phyloP scores from a whole-genome alignment of 2,888 invertebrate genomes.

The Bombylius major region DNA sequence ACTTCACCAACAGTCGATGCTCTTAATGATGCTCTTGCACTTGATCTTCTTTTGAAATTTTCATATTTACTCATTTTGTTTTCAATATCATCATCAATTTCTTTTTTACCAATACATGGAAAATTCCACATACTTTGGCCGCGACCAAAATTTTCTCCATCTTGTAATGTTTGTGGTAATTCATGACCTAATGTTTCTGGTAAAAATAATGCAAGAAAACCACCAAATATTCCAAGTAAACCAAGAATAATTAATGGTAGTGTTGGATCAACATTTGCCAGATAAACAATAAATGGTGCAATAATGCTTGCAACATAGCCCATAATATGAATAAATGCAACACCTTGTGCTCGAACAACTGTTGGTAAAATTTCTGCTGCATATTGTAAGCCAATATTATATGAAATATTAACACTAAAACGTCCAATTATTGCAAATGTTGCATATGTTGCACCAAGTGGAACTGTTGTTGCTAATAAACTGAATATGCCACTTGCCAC shows the following conservation, averaged over 20 bases:
- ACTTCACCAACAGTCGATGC: constrained; percentile 50
- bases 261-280: constrained; percentile 56
- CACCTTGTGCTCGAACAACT: constrained; percentile 75
- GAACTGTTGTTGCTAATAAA: constrained; percentile 60
- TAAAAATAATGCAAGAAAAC: constrained; percentile 60
- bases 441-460: constrained; percentile 59
- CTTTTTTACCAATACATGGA: constrained; percentile 59
- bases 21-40: constrained; percentile 41
- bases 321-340: constrained; percentile 77
- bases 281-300: constrained; percentile 73
- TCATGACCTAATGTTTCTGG: constrained; percentile 80
- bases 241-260: constrained; percentile 71
- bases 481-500: constrained; percentile 69
- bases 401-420: constrained; percentile 78
- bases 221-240: constrained; percentile 58
- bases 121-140: constrained; percentile 71
- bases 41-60: constrained; percentile 22
- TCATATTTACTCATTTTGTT: constrained; percentile 15
- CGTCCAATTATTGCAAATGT: constrained; percentile 68
- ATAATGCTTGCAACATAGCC: constrained; percentile 74
- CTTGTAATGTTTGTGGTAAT: constrained; percentile 72
- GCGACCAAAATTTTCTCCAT: constrained; percentile 74
- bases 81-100: constrained; percentile 26
- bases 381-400: constrained; percentile 81
- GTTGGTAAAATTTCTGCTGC: constrained; percentile 80